Base-by-base conservation (phyloP, 1,140 invertebrate genomes). In the Drosophila repleta region DNA sequence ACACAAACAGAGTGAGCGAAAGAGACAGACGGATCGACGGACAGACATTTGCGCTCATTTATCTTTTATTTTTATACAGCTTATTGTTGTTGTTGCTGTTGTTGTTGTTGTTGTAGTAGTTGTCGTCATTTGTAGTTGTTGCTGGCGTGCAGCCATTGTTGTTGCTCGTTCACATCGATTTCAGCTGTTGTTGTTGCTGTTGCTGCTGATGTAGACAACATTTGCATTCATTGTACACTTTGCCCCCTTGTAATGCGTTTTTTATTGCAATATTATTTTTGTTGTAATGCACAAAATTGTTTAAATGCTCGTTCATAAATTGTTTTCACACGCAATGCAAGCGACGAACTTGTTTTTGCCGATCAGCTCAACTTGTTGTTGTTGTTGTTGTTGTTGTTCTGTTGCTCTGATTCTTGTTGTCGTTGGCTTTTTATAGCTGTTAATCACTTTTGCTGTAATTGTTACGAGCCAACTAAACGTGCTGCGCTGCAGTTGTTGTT, bases 151-250 rank as follows among this genome's bases (percentile, higher is more conserved):
- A 58, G 60, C 66, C 41, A 64, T 63, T 71, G 48, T 60, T 46
- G 68, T 56, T 72, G 63, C 43, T 20, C 55, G 63, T 66, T 66
- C 62, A 66, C 69, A 72, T 66, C 63, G 63, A 66, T 72, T 66
- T 43, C 35, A 58, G 62, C 45, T 60, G 39, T 15, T 45, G 43
- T 56, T 20, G 66, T 18, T 63, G 57, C 20, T 46, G 51, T 15
- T 61, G 61, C 62, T 62, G 45, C 53, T 61, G 65, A 18, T 48
- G 63, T 67, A 63, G 76, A 61, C 72, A 79, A 67, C 65, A 87
- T 85, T 87, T 87, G 82, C 81, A 84, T 87, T 78, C 63, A 87
- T 78, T 81, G 76, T 84, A 80, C 69, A 79, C 76, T 68, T 77
- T 77, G 70, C 70, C 65, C 76, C 67, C 76, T 60, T 73, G 79